These are phyloP conservation scores for Schizothorax lantsangensis DNA, from an alignment of 2,797 vertebrate genomes.

Conservation along the genomic window DNA sequence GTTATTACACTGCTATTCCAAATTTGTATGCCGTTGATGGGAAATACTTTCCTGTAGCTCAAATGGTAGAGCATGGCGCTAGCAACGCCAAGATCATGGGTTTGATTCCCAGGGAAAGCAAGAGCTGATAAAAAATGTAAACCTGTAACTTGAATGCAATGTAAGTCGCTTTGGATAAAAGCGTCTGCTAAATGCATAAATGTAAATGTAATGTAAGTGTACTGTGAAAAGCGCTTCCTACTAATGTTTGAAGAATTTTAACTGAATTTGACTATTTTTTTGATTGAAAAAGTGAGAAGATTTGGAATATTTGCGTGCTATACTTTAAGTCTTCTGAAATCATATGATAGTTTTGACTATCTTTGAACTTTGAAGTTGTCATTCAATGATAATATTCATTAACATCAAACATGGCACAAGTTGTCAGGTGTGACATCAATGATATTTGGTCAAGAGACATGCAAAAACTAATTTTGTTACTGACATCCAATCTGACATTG, in stretches of 20 bases:
- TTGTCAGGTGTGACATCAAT: neutral
- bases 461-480: neutral
- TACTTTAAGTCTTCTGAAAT: neutral
- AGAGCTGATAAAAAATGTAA: no score
- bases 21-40: neutral
- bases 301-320: neutral
- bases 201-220: no score
- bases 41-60: no score
- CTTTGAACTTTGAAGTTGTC: neutral
- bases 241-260: neutral
- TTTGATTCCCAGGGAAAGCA: no score
- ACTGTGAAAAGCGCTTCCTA: neutral
- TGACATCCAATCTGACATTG: neutral
- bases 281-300: neutral
- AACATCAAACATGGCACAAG: neutral
- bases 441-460: neutral
- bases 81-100: no score
- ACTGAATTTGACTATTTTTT: neutral
- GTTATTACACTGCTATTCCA: neutral
- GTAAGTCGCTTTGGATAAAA: no score
- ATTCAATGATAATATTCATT: neutral
- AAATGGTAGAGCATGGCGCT: no score
- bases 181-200: no score
- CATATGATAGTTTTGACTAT: neutral
- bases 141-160: no score